These are phyloP conservation scores for Dreissena rostriformis DNA, from an alignment of 1,140 invertebrate species.

Conservation along the genomic window DNA sequence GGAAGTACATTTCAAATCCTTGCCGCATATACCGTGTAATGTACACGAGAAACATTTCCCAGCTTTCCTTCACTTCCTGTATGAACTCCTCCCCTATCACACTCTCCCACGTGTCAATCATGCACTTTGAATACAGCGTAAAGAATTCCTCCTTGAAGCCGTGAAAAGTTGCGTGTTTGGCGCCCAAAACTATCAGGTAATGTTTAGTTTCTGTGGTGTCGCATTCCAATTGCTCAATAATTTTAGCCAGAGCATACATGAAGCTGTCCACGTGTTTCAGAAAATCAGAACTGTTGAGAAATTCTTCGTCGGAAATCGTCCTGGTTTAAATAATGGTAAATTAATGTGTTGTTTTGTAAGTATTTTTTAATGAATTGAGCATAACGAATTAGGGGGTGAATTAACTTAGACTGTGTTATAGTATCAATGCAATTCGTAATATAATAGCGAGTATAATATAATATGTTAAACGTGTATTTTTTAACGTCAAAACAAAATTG, in stretches of 20 bases:
- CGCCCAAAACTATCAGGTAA: constrained; percentile 63
- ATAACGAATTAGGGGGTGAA: no score
- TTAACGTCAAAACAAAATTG: not conserved
- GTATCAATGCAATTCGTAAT: no score
- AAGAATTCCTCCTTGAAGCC: constrained; percentile 70
- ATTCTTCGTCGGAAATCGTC: constrained; percentile 48
- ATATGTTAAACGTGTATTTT: not conserved
- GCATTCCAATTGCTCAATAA: constrained; percentile 65
- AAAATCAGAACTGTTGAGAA: constrained; percentile 52
- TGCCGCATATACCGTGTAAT: constrained; percentile 61
- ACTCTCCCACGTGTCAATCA: constrained; percentile 68
- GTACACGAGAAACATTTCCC: constrained; percentile 62
- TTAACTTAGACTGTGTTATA: no score
- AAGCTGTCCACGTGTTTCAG: constrained; percentile 62
- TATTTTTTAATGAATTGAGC: no score
- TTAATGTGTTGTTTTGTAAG: no score
- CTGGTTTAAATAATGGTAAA: constrained; percentile 29
- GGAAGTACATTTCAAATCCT: constrained; percentile 61
- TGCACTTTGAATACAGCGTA: constrained; percentile 63
- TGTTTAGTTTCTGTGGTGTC: constrained; percentile 54
- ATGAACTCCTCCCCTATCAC: constrained; percentile 70
- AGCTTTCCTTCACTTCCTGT: constrained; percentile 66
- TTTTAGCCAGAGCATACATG: constrained; percentile 61
- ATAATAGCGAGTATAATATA: not conserved
- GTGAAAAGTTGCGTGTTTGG: constrained; percentile 64